Conservation (phyloP, 37 sponge, comb jelly and placozoan species). For the Hexactinellida sp. region DNA sequence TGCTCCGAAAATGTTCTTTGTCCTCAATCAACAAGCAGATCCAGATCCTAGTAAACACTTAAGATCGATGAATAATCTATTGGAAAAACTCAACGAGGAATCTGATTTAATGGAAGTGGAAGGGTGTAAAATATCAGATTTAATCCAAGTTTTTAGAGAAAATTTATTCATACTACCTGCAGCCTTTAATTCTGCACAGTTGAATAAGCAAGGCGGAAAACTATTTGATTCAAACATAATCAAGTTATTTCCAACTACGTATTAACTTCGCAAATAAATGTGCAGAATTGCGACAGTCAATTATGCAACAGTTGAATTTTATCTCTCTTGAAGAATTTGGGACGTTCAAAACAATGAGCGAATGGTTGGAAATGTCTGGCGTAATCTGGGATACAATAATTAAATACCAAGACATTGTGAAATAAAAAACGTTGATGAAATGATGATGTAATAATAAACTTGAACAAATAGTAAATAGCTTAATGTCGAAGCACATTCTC, state of each 20-base stretch:
- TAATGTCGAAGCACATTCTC: background rate
- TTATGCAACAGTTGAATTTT: background rate
- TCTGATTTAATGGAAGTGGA: background rate
- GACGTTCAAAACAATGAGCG: background rate
- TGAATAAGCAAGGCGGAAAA: background rate
- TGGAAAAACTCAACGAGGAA: background rate
- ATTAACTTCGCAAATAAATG: slow-evolving; percentile 2
- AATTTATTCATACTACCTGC: background rate
- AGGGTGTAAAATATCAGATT: background rate
- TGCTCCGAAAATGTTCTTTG: slow-evolving; percentile 11
- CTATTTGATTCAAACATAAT: background rate
- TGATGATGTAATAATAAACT: background rate
- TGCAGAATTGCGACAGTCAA: background rate
- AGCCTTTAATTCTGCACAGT: background rate
- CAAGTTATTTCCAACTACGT: background rate
- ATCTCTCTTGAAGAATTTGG: background rate
- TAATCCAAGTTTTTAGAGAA: background rate
- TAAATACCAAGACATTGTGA: background rate
- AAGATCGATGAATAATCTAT: background rate
- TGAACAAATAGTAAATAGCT: background rate
- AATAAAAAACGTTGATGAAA: background rate
- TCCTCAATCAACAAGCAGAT: background rate
- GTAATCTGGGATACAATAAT: background rate
- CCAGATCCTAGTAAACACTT: background rate
- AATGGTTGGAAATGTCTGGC: slow-evolving; percentile 1